These are phyloP conservation scores for Synanthedon myopaeformis DNA, from an alignment of 2,888 invertebrate genomes.

Conservation along the genomic window DNA sequence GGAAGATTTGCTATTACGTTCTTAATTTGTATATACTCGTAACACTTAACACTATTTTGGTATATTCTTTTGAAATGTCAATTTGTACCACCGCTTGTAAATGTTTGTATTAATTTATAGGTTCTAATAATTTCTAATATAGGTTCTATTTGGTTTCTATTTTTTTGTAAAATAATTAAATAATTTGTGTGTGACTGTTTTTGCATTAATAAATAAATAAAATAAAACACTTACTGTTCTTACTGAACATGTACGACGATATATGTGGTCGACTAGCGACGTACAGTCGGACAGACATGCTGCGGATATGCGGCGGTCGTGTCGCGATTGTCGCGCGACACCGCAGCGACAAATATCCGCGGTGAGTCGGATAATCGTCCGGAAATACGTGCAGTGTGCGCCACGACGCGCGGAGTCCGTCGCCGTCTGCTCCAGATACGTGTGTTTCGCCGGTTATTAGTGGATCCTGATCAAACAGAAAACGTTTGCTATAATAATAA, in stretches of 20 bases:
- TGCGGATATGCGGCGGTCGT: conserved; percentile 41
- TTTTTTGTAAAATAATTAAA: too few species aligned
- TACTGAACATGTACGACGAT: conserved; percentile 63
- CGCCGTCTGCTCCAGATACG: conserved; percentile 53
- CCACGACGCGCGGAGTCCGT: conserved; percentile 57
- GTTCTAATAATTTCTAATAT: too few species aligned
- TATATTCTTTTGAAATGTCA: too few species aligned
- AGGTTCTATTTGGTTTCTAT: too few species aligned
- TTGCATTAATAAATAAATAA: too few species aligned
- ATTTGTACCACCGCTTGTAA: too few species aligned
- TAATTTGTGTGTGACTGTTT: too few species aligned
- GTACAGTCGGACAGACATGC: conserved; percentile 57
- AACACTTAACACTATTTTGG: too few species aligned
- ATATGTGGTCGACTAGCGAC: conserved; percentile 55
- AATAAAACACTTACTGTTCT: conserved; percentile 66
- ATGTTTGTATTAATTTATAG: too few species aligned
- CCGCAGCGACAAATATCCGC: conserved; percentile 49
- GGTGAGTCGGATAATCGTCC: conserved; percentile 52
- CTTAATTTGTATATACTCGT: too few species aligned
- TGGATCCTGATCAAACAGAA: conserved; percentile 34
- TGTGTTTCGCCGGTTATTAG: conserved; percentile 46
- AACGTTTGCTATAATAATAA: too few species aligned
- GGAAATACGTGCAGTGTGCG: conserved; percentile 53
- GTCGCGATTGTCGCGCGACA: conserved; percentile 52
- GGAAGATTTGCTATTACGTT: too few species aligned